Evolutionary conservation across 1,140 invertebrate genomes (phyloP), one percentile per base, ranked within the genome.

Genomic region (Panagrolaimus sp.): DNA sequence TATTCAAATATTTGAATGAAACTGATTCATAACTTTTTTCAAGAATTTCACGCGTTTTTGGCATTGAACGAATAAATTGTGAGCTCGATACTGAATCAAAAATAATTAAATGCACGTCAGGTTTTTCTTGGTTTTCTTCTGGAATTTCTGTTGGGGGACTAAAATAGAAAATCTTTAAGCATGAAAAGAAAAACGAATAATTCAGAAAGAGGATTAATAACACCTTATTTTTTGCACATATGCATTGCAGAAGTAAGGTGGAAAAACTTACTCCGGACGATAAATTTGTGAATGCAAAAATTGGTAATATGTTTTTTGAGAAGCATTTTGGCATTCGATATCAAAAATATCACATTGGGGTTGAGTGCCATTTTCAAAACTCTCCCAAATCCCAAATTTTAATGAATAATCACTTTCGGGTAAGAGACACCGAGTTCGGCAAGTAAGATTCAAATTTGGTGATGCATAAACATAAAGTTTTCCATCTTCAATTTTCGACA

Each of bases 1-100:
- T 75, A 42, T 72, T 72, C 43, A 68, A 25, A 46, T 61, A 63
- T 20, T 63, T 16, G 27, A 68, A 68, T 2, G 67, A 27, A 8
- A 68, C 45, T 23, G 67, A 53, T 20, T 46, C 53, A 45, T 51
- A 67, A 9, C 67, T 25, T 43, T 66, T 23, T 43, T 38, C 53
- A n/a, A 68, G 67, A 14, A 65, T 27, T 38, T 68, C 14, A 23
- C n/a, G 27, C 9, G 67, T 68, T 16, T 45, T 27, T 16, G 42
- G 67, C 38, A 68, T 63, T 46, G 67, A 14, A 4, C 67, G 63
- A 44, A 44, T 7, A 20, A 68, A 68, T 23, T 63, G 38, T 13
- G 53, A 48, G 4, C 25, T 23, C 1, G 57, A 65, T 9, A 68
- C 67, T 7, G 67, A 68, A 47, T 68, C 67, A 9, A 68, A 23